A percentile compares a stretch with the other conserved stretches of the same genome.
phyloP scores from a whole-genome alignment of 2,113 vertebrate genomes.

The Entomyzon cyanotis region DNA sequence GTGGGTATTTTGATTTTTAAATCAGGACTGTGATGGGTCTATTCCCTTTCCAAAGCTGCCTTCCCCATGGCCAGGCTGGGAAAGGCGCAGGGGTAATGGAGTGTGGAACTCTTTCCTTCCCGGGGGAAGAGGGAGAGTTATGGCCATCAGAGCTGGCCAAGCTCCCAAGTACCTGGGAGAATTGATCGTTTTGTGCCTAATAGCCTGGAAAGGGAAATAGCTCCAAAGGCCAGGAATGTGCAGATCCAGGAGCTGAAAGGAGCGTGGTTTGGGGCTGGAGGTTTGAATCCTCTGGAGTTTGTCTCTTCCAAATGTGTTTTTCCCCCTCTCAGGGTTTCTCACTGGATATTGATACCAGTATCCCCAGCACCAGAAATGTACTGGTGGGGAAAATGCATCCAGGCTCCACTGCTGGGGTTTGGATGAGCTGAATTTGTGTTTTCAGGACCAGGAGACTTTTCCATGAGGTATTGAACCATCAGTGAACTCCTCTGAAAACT shows the following conservation, averaged over 20 bases:
- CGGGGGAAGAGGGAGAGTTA: not conserved
- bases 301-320: not conserved
- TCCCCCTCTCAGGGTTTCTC: not conserved
- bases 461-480: not conserved
- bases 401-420: not conserved
- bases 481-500: not conserved
- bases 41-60: not conserved
- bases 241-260: not conserved
- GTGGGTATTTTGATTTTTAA: not conserved
- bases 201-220: not conserved
- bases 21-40: accelerated
- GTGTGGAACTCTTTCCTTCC: not conserved
- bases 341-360: not conserved
- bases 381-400: accelerated
- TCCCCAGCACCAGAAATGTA: not conserved
- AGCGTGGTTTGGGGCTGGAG: not conserved
- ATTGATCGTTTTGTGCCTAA: not conserved
- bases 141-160: accelerated
- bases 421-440: not conserved
- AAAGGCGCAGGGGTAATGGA: not conserved
- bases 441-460: not conserved
- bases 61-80: not conserved
- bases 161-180: not conserved
- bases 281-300: not conserved
- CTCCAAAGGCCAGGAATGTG: not conserved